Percentiles rank a stretch among this genome's conserved stretches.
phyloP scores from a whole-genome alignment of 2,797 vertebrate genomes.

The Sphenopsis melanotis region DNA sequence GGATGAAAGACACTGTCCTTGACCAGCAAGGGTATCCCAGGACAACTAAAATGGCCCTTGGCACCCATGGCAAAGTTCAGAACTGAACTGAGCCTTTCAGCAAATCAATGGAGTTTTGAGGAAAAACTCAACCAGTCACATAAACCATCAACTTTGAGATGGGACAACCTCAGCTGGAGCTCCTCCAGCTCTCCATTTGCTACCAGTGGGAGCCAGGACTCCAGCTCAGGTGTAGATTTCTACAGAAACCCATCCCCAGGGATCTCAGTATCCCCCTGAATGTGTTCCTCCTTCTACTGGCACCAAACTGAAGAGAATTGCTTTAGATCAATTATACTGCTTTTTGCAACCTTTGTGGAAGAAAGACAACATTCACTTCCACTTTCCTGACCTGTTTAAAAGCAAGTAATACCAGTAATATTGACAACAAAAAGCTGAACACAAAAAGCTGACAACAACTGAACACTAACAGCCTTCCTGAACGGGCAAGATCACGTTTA shows the following conservation, averaged over 20 bases:
- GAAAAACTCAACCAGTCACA: background rate
- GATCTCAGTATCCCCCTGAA: background rate
- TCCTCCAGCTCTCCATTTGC: background rate
- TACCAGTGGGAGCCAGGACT: background rate
- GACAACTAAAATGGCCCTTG: background rate
- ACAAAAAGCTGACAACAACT: no score
- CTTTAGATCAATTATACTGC: background rate
- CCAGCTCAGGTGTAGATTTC: background rate
- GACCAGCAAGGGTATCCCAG: background rate
- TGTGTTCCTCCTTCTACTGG: background rate
- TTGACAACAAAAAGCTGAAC: background rate
- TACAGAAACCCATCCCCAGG: background rate
- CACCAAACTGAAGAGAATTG: background rate
- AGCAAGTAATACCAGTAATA: background rate
- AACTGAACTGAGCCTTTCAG: background rate
- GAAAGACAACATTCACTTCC: background rate
- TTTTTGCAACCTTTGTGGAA: background rate
- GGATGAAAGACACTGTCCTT: background rate
- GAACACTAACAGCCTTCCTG: background rate
- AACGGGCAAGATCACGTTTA: background rate
- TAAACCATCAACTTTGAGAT: background rate
- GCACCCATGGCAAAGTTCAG: background rate
- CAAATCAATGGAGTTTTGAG: background rate
- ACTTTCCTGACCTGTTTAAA: background rate
- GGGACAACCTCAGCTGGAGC: background rate